Evolutionary conservation across 2,797 vertebrate species (phyloP).

Genomic region (Uromys caudimaculatus): DNA sequence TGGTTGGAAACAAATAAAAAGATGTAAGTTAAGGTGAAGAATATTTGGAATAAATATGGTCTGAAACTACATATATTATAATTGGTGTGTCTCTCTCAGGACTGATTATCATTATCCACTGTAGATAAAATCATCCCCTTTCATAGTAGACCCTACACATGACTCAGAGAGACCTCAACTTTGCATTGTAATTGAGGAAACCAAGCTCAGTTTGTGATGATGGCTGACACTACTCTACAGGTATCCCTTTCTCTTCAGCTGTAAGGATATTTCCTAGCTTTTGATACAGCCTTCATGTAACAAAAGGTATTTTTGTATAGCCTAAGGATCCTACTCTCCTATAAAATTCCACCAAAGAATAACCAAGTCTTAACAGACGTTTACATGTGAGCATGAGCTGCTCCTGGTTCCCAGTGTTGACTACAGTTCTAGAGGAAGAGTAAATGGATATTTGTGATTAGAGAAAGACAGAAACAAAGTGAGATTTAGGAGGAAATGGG

Average conservation of each 20-base stretch:
- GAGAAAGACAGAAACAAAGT: neutral
- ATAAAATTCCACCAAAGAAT: neutral
- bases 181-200: neutral
- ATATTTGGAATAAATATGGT: neutral
- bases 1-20: neutral
- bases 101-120: neutral
- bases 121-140: neutral
- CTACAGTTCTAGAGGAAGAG: too few species aligned
- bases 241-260: neutral
- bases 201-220: neutral
- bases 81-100: neutral
- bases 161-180: neutral
- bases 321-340: neutral
- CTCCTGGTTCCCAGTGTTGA: neutral
- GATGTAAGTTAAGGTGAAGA: neutral
- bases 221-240: neutral
- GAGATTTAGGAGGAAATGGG: neutral
- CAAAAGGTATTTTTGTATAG: neutral
- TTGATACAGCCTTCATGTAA: neutral
- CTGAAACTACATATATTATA: slow-evolving; percentile 1
- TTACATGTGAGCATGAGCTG: neutral
- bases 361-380: neutral
- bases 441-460: neutral
- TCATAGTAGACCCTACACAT: rapidly evolving
- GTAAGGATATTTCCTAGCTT: neutral